Evolutionary conservation across 2,113 vertebrate genomes (phyloP), one percentile per base, ranked within the genome.

Genomic region (Myotis lucifugus): DNA sequence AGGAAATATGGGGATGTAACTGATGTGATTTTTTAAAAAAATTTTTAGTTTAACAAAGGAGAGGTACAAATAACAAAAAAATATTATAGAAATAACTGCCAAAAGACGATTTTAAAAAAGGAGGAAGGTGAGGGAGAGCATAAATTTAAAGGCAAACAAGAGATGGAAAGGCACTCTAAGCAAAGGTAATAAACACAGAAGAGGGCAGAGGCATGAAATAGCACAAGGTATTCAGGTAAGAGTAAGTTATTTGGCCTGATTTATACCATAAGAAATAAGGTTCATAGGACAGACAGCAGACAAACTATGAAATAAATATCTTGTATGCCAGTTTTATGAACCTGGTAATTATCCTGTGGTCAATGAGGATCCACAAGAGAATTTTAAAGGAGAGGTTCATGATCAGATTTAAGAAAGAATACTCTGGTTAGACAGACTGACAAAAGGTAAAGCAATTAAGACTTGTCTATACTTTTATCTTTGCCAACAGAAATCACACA

Each of bases 41-140:
- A 73, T 6, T 73, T 92, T 90, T 64, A 77, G 25, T 91, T 93
- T 69, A 94, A 86, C 74, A 89, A 78, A 92, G 32, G 14, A 90
- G 10, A 91, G 11, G 74, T 56, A 81, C 8, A 54, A 85, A 79
- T 25, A 61, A 73, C 6, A 81, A 61, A 86, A 85, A 56, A 42
- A 42, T 42, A 42, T 93, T 90, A 85, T 0, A 52, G 21, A 79
- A 91, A 42, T 86, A 74, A 56, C 17, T 42, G 15, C 21, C 46
- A 37, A 66, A 90, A 90, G 34, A 81, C 46, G 59, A 23, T 54
- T 37, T 61, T 77, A 48, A 81, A 64, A 50, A 4, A 32, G 3
- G 3, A 12, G 3, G 8, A 13, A 18, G 23, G 7, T 50, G 32
- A 34, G 13, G 21, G 40, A 40, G 18, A 72, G 25, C 25, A 54